phyloP scores from a whole-genome alignment of 2,888 invertebrate genomes.

The Acronicta alni region DNA sequence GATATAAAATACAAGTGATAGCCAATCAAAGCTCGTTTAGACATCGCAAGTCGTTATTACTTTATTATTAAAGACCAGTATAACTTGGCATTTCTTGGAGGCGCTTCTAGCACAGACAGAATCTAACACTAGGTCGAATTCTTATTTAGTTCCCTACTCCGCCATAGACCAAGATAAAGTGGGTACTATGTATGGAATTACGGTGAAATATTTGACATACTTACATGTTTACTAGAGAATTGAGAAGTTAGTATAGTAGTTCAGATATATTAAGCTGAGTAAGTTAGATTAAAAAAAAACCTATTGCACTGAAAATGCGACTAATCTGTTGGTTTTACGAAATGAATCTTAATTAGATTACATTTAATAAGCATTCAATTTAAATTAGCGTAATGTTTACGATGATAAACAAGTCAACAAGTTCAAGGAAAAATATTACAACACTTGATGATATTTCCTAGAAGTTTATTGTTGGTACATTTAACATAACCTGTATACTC shows the following conservation, averaged over 20 bases:
- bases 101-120: background rate
- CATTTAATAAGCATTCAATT: no score
- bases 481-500: no score
- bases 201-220: no score
- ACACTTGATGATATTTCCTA: constrained; percentile 3
- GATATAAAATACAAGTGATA: constrained; percentile 30
- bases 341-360: constrained; percentile 35
- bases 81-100: constrained; percentile 1
- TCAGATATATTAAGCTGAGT: no score
- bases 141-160: no score
- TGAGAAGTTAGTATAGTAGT: no score
- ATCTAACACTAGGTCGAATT: no score
- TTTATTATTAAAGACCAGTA: constrained; percentile 31
- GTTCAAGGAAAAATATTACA: constrained; percentile 23
- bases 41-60: constrained; percentile 29
- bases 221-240: no score
- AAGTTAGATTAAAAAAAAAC: no score
- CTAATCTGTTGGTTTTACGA: constrained; percentile 32
- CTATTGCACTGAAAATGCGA: background rate
- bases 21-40: constrained; percentile 33
- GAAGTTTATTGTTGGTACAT: constrained; percentile 24
- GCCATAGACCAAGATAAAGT: no score
- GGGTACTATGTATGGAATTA: no score
- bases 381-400: constrained; percentile 42
- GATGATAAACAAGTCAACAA: constrained; percentile 16